A percentile compares a stretch with the other conserved stretches of the same genome.
Evolutionary conservation across 2,888 invertebrate genomes (phyloP).

Genomic region (Acleris laterana): DNA sequence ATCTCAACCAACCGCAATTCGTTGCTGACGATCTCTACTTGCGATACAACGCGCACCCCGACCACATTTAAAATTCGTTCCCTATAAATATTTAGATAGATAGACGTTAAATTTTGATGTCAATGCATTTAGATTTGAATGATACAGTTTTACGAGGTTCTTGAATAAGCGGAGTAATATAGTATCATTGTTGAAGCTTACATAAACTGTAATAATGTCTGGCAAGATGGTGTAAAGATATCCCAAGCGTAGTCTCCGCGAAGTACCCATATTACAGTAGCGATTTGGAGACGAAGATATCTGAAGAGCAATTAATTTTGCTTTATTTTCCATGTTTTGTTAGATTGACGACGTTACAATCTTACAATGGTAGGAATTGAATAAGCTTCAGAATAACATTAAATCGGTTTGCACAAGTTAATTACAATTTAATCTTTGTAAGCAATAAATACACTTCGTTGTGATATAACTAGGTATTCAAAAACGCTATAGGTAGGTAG

Average conservation of each 20-base stretch:
- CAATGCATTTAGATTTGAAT: slow-evolving; percentile 53
- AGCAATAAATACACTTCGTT: too few relatives aligned
- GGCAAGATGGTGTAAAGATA: slow-evolving; percentile 23
- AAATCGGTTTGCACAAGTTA: too few relatives aligned
- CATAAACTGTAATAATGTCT: slow-evolving; percentile 34
- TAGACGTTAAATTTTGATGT: slow-evolving; percentile 50
- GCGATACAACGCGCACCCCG: slow-evolving; percentile 65
- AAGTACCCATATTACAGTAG: slow-evolving; percentile 3
- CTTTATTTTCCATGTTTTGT: not conserved
- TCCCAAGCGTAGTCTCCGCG: slow-evolving; percentile 16
- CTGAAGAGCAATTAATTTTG: slow-evolving; percentile 16
- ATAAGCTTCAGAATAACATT: too few relatives aligned
- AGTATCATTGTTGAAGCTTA: slow-evolving; percentile 30
- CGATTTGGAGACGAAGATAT: slow-evolving; percentile 11
- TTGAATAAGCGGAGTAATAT: slow-evolving; percentile 25
- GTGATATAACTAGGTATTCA: too few relatives aligned
- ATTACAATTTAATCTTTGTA: too few relatives aligned
- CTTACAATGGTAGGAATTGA: too few relatives aligned
- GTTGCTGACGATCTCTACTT: slow-evolving; percentile 73
- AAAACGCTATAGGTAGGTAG: too few relatives aligned
- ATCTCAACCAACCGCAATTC: slow-evolving; percentile 81
- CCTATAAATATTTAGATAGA: slow-evolving; percentile 66
- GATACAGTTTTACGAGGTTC: slow-evolving; percentile 29
- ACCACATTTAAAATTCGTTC: slow-evolving; percentile 70
- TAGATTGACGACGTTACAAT: too few relatives aligned